A percentile compares a stretch with the other conserved stretches of the same genome.
Conservation (phyloP, 1,140 invertebrate species). For the Apolygus lucorum region DNA sequence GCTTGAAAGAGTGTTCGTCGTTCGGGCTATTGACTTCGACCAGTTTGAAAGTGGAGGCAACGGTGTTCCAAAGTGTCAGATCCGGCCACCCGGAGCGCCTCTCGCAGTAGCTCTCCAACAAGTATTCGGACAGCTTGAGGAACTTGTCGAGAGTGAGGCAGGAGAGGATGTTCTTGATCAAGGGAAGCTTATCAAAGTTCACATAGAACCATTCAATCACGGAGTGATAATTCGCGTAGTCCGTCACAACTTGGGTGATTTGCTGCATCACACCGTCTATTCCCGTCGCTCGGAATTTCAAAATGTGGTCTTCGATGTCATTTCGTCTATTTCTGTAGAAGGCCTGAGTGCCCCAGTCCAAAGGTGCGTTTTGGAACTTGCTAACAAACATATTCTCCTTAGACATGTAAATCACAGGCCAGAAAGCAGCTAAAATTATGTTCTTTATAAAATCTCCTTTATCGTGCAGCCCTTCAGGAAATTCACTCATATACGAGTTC, state of each 20-base stretch:
- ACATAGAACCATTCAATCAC: neutral
- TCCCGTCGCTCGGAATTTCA: neutral
- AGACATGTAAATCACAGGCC: neutral
- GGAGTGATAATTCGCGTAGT: neutral
- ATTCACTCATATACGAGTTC: neutral
- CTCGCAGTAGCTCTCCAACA: neutral
- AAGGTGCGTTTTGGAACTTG: neutral
- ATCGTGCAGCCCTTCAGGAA: neutral
- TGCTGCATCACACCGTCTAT: constrained; percentile 5
- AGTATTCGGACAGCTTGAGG: neutral
- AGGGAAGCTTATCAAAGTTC: neutral
- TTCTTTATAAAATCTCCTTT: neutral
- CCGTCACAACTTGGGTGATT: neutral
- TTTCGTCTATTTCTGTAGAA: neutral
- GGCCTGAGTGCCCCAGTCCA: constrained; percentile 2
- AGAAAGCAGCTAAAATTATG: neutral
- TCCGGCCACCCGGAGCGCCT: neutral
- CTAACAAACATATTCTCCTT: neutral
- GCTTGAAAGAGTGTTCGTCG: neutral
- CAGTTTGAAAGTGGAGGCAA: neutral
- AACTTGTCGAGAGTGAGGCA: neutral
- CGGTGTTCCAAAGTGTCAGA: neutral
- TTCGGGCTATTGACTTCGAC: constrained; percentile 5
- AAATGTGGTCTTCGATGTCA: neutral
- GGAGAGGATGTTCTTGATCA: neutral